These are phyloP conservation scores for Orthosia gothica DNA, from an alignment of 2,888 invertebrate genomes.

Conservation along the genomic window DNA sequence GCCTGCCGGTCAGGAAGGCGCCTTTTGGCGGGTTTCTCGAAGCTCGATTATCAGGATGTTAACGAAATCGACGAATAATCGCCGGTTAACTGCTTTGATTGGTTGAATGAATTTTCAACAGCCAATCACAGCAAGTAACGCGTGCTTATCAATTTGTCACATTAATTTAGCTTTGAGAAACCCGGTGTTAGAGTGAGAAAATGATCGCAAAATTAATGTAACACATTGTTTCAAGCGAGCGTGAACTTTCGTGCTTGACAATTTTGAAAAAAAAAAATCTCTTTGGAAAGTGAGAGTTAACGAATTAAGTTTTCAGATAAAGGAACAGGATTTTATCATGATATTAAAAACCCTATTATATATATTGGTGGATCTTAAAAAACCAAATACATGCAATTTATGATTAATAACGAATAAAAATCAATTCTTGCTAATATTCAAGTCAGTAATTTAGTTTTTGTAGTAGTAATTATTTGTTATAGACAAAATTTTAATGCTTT, in stretches of 20 bases:
- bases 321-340: neutral
- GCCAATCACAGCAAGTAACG: too few species aligned
- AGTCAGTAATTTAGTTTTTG: conserved; percentile 72
- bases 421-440: conserved; percentile 72
- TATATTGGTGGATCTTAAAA: neutral
- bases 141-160: too few species aligned
- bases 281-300: neutral
- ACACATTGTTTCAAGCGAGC: neutral
- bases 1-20: too few species aligned
- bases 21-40: too few species aligned
- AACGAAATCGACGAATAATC: too few species aligned
- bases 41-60: neutral
- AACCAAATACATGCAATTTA: conserved; percentile 41
- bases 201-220: neutral
- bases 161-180: too few species aligned
- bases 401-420: conserved; percentile 54
- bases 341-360: neutral
- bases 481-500: conserved; percentile 41
- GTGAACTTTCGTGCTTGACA: neutral
- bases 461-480: conserved; percentile 50
- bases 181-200: neutral
- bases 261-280: neutral
- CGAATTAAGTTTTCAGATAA: neutral
- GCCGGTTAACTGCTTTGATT: too few species aligned
- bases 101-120: too few species aligned